Evolutionary conservation across 2,888 invertebrate genomes (phyloP), one percentile per base, ranked within the genome.

Genomic region (Selenia dentaria): DNA sequence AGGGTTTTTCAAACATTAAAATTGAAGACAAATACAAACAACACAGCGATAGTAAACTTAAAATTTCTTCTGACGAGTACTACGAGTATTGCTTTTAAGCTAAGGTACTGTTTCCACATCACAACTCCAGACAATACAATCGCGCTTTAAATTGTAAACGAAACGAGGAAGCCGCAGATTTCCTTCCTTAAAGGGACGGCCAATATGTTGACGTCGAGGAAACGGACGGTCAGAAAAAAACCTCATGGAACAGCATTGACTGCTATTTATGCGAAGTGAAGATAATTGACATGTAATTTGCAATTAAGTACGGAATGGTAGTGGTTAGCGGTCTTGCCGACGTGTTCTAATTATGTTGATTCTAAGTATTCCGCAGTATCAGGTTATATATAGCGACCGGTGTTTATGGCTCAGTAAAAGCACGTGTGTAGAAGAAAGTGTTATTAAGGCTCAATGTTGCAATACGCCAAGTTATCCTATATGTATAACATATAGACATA

Each of bases 141-240:
- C 10, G 36, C 41, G 33, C 62, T 64, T 67, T 61, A 63, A 67
- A 65, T 64, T 58, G 51, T 44, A 27, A 57, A 58, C 62, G 67
- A 64, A 65, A 71, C 48, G 56, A 69, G 70, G 67, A 72, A 73
- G 34, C 38, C 51, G 53, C 53, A 57, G 54, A 56, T 48, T 63
- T 64, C 59, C 64, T 70, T 67, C 77, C 74, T 58, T 71, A 70
- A 64, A 64, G 49, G 70, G 78, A 59, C 40, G 56, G 60, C 58
- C 41, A 51, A 61, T 55, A 59, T 60, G 57, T 52, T 47, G 57
- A 49, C 48, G 62, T 70, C 64, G 64, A 70, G 79, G 76, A 71
- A 75, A 61, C 57, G 48, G 45, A 60, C 52, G 48, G 44, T 51
- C 45, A 55, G 48, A 67, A 55, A 22, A 16, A 54, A 54, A 52